Evolutionary conservation across 2,888 invertebrate genomes (phyloP).

Genomic region (Serrognathus titanus): DNA sequence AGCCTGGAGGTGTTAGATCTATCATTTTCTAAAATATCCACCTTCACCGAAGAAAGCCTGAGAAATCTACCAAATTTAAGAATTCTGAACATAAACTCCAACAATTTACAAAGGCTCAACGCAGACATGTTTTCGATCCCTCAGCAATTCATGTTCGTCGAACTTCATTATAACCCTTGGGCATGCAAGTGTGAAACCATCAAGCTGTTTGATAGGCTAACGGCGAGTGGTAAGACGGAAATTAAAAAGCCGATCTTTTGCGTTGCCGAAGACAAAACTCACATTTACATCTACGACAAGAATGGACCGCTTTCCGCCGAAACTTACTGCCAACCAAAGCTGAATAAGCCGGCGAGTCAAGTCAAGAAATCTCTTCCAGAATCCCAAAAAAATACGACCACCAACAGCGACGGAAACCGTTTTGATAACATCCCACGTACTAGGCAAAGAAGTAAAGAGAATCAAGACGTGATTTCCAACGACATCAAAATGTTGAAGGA

Average conservation of each 20-base stretch:
- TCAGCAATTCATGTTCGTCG: conserved; percentile 27
- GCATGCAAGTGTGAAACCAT: conserved; percentile 38
- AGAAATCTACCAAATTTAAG: conserved; percentile 37
- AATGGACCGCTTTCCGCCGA: conserved; percentile 14
- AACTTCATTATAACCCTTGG: conserved; percentile 38
- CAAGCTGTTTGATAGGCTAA: conserved; percentile 34
- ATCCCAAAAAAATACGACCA: no score
- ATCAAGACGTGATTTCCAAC: conserved; percentile 7
- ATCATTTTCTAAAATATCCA: conserved; percentile 37
- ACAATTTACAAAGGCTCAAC: conserved; percentile 38
- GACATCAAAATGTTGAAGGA: conserved; percentile 12
- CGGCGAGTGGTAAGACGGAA: conserved; percentile 30
- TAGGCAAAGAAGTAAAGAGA: no score
- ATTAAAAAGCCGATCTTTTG: conserved; percentile 20
- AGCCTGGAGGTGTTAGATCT: conserved; percentile 39
- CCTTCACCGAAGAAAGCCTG: conserved; percentile 32
- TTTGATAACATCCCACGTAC: no score
- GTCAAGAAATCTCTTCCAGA: no score
- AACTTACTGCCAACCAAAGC: not conserved
- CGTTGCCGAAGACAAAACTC: conserved; percentile 3
- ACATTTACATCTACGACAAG: conserved; percentile 28
- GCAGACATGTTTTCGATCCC: conserved; percentile 30
- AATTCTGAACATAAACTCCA: conserved; percentile 38
- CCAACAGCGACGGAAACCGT: no score
- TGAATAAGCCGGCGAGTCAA: not conserved